Percentiles rank a stretch among this genome's conserved stretches.
phyloP scores from a whole-genome alignment of 1,140 invertebrate genomes.

The Drosophila bocki region DNA sequence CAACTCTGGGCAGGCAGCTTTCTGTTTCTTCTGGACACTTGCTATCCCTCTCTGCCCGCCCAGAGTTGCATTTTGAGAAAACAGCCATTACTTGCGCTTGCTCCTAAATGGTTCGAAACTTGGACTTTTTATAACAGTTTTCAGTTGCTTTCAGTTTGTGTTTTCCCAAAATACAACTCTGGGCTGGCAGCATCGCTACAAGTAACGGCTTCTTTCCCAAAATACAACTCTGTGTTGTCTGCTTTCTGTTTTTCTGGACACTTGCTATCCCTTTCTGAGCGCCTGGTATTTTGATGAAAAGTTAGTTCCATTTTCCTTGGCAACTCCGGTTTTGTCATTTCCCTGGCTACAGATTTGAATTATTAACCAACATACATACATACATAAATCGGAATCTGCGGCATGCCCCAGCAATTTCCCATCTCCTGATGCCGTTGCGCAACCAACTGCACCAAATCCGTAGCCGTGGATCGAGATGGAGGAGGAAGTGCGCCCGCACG shows the following conservation, averaged over 20 bases:
- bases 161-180: too few species aligned
- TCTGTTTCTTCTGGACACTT: not conserved
- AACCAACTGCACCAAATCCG: constrained; percentile 17
- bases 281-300: too few species aligned
- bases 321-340: not conserved
- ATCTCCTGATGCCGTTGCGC: constrained; percentile 5
- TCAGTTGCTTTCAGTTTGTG: too few species aligned
- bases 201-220: too few species aligned
- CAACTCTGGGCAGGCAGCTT: not conserved
- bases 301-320: not conserved
- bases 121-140: too few species aligned
- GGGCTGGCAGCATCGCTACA: too few species aligned
- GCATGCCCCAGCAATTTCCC: constrained; percentile 9
- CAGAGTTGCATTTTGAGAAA: too few species aligned
- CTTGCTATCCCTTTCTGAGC: too few species aligned
- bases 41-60: not conserved
- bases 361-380: constrained; percentile 17
- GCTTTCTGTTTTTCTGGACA: too few species aligned
- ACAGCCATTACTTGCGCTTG: too few species aligned
- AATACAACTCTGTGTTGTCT: too few species aligned
- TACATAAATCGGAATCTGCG: constrained; percentile 23
- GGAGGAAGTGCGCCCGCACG: constrained; percentile 18
- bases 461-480: not conserved
- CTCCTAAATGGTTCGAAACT: too few species aligned
- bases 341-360: not conserved